Evolutionary conservation across 1,140 invertebrate species (phyloP).

Genomic region (Acromyrmex charruanus): DNA sequence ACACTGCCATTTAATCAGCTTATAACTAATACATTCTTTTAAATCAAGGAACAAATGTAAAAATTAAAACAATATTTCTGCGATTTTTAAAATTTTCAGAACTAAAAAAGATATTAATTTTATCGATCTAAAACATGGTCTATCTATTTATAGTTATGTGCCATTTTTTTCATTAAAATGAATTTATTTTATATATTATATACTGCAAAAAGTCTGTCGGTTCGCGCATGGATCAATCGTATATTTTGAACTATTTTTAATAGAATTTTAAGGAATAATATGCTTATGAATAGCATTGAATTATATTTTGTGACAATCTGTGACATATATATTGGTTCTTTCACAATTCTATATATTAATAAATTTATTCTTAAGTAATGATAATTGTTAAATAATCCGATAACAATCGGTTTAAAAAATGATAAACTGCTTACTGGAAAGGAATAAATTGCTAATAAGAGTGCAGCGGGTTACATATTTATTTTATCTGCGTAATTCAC

Average conservation of each 20-base stretch:
- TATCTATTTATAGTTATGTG: constrained; percentile 6
- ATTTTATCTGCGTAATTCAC: constrained; percentile 16
- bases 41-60: not conserved
- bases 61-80: not conserved
- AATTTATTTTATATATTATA: constrained; percentile 11
- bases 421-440: not conserved
- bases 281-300: not conserved
- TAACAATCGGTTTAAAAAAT: not conserved
- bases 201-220: not conserved
- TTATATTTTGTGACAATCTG: constrained; percentile 30
- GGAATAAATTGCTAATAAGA: constrained; percentile 10
- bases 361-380: constrained; percentile 28
- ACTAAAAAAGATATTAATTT: not conserved
- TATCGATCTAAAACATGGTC: constrained; percentile 9
- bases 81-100: constrained; percentile 13
- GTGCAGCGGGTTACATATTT: not conserved
- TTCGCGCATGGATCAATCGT: not conserved
- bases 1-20: constrained; percentile 17
- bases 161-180: constrained; percentile 24
- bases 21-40: not conserved
- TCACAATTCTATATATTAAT: constrained; percentile 19
- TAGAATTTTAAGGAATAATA: constrained; percentile 23
- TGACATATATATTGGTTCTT: not conserved
- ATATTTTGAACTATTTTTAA: not conserved
- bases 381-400: constrained; percentile 3